Evolutionary conservation across 2,797 vertebrate species (phyloP), one percentile per base, ranked within the genome.

Genomic region (Amblyraja radiata): DNA sequence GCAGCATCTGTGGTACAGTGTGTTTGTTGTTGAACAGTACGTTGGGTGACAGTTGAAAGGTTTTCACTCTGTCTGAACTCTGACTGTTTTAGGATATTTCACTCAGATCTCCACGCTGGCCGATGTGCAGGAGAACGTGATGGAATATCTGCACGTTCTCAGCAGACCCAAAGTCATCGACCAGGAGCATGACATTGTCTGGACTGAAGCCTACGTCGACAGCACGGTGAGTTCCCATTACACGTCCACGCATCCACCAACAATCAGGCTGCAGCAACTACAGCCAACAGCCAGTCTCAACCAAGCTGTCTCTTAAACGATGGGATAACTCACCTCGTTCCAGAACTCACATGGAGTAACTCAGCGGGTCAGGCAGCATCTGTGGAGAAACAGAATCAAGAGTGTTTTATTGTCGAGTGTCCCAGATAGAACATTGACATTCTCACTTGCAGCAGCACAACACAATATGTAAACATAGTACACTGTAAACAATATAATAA

Each of bases 81-180:
- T 92, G 93, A 39, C 32, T 68, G 63, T 93, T 93, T 14, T 96
- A 99, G 99, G 99, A 0, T 99, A 99, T 95, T 99, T 99, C 93
- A 98, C 98, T 94, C 98, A 99, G 96, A 99, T 99, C 94, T 99
- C 98, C 92, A 99, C 99, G 0, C 95, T 99, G 95, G 98, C 98
- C 54, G 98, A 99, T 0, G 99, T 99, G 93, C 99, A 99, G 94
- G 98, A 99, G 95, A 99, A 99, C 0, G 98, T 99, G 93, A 99
- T 99, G 98, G 97, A 98, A 93, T 99, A 99, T 93, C 98, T 99
- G 58, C 99, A 99, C 0, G 99, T 99, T 74, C 98, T 99, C 95
- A 99, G 99, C 94, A 96, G 98, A 65, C 99, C 99, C 4, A 99
- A 99, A 94, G 99, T 99, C 8, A 99, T 99, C 11, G 98, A 99